These are phyloP conservation scores for Alces alces DNA, from an alignment of 2,113 vertebrate genomes.

Conservation along the genomic window DNA sequence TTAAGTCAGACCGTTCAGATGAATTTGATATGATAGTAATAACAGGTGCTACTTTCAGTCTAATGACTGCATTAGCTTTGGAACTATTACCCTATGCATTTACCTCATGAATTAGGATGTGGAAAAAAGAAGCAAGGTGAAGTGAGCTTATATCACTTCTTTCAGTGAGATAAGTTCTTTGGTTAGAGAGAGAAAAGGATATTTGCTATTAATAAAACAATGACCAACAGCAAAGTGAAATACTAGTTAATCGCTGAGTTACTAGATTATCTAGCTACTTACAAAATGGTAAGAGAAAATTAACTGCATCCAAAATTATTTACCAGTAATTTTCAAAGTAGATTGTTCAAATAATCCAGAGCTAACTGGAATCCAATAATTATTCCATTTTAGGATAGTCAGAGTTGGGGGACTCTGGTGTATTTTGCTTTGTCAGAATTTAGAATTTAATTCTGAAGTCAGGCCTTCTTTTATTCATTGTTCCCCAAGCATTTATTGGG, in stretches of 20 bases:
- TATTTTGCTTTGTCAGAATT: not conserved
- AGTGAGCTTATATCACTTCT: not conserved
- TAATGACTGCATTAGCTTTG: not conserved
- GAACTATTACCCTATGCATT: not conserved
- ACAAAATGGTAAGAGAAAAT: not conserved
- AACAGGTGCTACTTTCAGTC: not conserved
- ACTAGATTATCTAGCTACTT: not conserved
- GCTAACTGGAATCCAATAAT: not conserved
- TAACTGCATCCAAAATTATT: not conserved
- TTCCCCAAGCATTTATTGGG: not conserved
- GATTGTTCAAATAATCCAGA: not conserved
- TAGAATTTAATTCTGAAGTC: not conserved
- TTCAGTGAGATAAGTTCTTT: not conserved
- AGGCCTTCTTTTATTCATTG: not conserved
- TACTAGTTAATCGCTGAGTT: not conserved
- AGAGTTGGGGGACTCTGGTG: not conserved
- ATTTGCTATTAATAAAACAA: not conserved
- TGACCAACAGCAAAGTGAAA: not conserved
- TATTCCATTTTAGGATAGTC: not conserved
- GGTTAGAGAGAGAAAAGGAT: not conserved
- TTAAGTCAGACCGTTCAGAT: not conserved
- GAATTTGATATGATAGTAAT: not conserved
- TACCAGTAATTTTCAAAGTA: not conserved
- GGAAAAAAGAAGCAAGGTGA: not conserved
- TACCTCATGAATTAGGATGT: not conserved